phyloP scores from a whole-genome alignment of 1,140 invertebrate species.

The Meloidogyne hapla region DNA sequence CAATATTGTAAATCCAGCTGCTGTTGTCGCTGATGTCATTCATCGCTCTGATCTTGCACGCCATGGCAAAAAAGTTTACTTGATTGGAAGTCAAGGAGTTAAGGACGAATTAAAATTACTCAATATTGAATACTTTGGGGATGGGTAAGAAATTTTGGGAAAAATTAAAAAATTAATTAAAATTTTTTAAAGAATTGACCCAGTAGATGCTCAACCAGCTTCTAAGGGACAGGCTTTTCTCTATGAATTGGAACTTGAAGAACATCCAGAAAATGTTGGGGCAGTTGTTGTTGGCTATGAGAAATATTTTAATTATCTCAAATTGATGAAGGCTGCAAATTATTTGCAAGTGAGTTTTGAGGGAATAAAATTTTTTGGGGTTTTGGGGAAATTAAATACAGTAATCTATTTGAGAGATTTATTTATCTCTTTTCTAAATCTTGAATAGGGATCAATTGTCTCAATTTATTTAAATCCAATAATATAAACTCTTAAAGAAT shows the following conservation, averaged over 20 bases:
- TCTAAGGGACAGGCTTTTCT: constrained; percentile 54
- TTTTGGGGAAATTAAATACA: too few species aligned
- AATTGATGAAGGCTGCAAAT: constrained; percentile 83
- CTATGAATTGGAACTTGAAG: constrained; percentile 61
- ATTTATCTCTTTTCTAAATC: too few species aligned
- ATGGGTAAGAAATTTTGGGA: constrained; percentile 42
- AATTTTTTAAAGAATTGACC: constrained; percentile 34
- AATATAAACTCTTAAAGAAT: constrained; percentile 66
- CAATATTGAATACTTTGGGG: constrained; percentile 63
- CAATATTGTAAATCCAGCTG: constrained; percentile 58
- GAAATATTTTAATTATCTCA: constrained; percentile 82
- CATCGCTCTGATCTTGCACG: constrained; percentile 44
- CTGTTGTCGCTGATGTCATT: constrained; percentile 57
- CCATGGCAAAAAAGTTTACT: constrained; percentile 58
- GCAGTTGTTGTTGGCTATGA: constrained; percentile 95
- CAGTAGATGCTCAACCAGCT: constrained; percentile 45
- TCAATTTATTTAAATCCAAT: too few species aligned
- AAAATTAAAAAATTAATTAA: neutral
- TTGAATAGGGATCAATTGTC: too few species aligned
- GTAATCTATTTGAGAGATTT: too few species aligned
- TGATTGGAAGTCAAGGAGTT: constrained; percentile 64
- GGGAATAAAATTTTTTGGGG: too few species aligned
- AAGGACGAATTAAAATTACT: constrained; percentile 63
- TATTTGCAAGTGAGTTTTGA: constrained; percentile 72
- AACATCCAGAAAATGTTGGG: constrained; percentile 71